A percentile compares a stretch with the other conserved stretches of the same genome.
These are phyloP conservation scores for Caenorhabditis wallacei DNA, from an alignment of 2,888 invertebrate genomes.

Conservation along the genomic window DNA sequence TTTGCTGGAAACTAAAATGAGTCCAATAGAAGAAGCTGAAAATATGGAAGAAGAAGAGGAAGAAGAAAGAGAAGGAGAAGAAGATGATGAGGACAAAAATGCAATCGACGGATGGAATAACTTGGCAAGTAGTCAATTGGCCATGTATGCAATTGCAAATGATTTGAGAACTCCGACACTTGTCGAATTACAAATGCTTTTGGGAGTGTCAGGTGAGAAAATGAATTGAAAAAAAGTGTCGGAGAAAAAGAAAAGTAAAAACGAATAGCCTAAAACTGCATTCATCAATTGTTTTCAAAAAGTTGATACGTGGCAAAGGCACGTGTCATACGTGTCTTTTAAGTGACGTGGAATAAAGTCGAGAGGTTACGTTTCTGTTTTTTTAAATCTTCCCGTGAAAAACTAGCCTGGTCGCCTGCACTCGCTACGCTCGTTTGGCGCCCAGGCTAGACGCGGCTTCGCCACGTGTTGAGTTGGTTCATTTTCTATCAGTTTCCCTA, in stretches of 20 bases:
- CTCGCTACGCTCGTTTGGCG: too few species aligned
- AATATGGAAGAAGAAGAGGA: conserved; percentile 38
- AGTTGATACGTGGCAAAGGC: not conserved
- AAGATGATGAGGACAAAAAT: conserved; percentile 43
- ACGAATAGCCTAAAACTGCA: not conserved
- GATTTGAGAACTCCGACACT: conserved; percentile 76
- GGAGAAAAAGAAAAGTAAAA: not conserved
- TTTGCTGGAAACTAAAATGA: conserved; percentile 38
- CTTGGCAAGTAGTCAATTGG: conserved; percentile 68
- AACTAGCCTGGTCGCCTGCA: too few species aligned
- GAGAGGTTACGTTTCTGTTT: too few species aligned
- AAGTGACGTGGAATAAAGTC: too few species aligned
- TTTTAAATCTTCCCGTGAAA: too few species aligned
- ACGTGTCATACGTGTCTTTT: too few species aligned
- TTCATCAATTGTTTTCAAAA: not conserved
- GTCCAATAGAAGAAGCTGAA: conserved; percentile 21
- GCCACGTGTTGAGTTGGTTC: too few species aligned
- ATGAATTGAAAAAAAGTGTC: not conserved
- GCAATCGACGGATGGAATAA: conserved; percentile 50
- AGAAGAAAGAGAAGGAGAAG: conserved; percentile 28
- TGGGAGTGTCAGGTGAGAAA: conserved; percentile 73
- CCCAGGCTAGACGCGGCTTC: too few species aligned
- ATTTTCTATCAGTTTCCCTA: too few species aligned
- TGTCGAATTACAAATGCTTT: conserved; percentile 81
- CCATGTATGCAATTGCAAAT: conserved; percentile 73